Evolutionary conservation across 2,113 vertebrate species (phyloP), one percentile per base, ranked within the genome.

Genomic region (Megaleporinus macrocephalus): DNA sequence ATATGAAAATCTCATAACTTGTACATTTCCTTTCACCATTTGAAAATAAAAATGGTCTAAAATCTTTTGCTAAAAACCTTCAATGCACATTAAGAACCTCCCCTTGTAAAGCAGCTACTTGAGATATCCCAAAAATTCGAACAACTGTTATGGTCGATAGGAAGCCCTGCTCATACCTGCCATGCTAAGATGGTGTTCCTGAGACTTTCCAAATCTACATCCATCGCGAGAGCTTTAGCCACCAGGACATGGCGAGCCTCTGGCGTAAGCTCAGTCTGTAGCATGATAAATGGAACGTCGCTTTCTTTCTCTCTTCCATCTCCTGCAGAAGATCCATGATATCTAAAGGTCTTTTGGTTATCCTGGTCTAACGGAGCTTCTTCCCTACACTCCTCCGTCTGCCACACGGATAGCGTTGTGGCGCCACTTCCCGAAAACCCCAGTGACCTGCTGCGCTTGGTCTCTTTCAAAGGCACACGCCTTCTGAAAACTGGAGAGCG

Each of bases 201-300:
- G 55, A 96, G 79, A 6, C 95, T 93, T 63, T 93, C 92, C 83
- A 94, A 93, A 53, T 87, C 94, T 79, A 92, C 91, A 66, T 96
- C 89, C 86, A 94, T 87, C 74, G 95, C 95, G 81, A 99, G 93
- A 62, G 96, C 97, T 92, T 92, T 96, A 41, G 96, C 96, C 85
- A 95, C 96, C 86, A 96, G 84, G 55, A 96, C 53, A 77, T 93
- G 91, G 66, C 97, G 93, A 79, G 88, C 93, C 80, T 97, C 96
- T 26, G 91, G 49, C 65, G 91, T 92, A 77, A 95, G 76, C 79
- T 96, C 96, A 62, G 94, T 89, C 57, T 93, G 95, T 44, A 95
- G 73, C 24, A 83, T 84, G 83, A 93, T 80, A 47, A 91, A 86
- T 15, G 95, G 89, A 81, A 92, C 81, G 5, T 85, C 66, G 76